Base-by-base conservation (phyloP, 2,113 vertebrate genomes). In the Cervus canadensis region DNA sequence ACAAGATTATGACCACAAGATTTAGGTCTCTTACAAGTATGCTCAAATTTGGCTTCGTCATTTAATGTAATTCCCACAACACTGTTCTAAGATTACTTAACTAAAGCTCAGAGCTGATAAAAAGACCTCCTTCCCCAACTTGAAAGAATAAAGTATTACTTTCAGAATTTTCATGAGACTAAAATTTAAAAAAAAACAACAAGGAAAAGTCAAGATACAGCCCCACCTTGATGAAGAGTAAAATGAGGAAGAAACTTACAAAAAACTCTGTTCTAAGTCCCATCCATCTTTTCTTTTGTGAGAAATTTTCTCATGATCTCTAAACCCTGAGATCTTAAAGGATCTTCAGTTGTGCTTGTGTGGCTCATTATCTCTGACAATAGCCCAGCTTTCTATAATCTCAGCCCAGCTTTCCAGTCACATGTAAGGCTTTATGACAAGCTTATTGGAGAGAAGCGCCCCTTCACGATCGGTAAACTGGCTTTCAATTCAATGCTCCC, bases 31-130 rank as follows among this genome's bases (percentile, higher is more conserved):
- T 92, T 89, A 30, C 45, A 95, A 87, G 45, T 60, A 21, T 43
- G 10, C 25, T 92, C 74, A 85, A 64, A 94, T 67, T 85, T 95
- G 59, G 16, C 48, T 86, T 81, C 21, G 25, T 60, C 89, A 86
- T 74, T 93, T 71, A 96, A 93, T 54, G 25, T 50, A 64, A 87
- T 97, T 95, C 96, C 62, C 62, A 94, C 13, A 89, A 43, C 40
- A 94, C 2, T 81, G 40, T 52, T 92, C 79, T 28, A 89, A 67
- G 48, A 78, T 96, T 94, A 93, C 59, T 94, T 87, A 97, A 95
- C 85, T 76, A 94, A 96, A 97, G 52, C 50, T 45, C 81, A 95
- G 87, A 94, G 56, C 8, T 96, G 43, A 89, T 54, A 81, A 90
- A 36, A 79, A 91, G 5, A 87, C 26, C 40, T 74, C 76, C 23